Conservation (phyloP, 2,888 invertebrate genomes). For the Tipula unca region DNA sequence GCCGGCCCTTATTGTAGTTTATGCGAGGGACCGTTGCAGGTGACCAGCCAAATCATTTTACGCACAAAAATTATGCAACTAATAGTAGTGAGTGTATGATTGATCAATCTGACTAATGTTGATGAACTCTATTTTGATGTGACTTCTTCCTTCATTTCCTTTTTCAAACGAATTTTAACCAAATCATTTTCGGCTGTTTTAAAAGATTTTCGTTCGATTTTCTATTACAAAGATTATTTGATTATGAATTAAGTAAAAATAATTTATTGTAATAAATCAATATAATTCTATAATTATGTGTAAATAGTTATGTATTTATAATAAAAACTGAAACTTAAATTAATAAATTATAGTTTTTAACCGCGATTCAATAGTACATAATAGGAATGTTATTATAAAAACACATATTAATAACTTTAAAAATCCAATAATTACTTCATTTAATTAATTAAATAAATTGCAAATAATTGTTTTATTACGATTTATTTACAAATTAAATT, state of each 20-base stretch:
- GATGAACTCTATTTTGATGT: no score
- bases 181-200: no score
- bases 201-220: no score
- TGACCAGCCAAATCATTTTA: no score
- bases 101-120: no score
- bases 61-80: no score
- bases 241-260: slow-evolving; percentile 3
- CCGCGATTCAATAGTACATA: neutral
- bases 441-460: neutral
- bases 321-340: neutral
- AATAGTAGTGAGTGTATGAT: no score
- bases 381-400: neutral
- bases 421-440: neutral
- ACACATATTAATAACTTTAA: neutral
- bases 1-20: no score
- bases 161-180: no score
- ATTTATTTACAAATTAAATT: neutral
- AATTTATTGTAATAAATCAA: neutral
- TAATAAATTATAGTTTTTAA: neutral
- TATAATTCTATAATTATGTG: neutral
- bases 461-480: neutral
- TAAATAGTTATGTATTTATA: neutral
- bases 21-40: no score
- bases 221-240: neutral
- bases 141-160: no score